Percentiles rank a stretch among this genome's conserved stretches.
phyloP scores from a whole-genome alignment of 2,888 invertebrate genomes.

The Drosophila paracracens region DNA sequence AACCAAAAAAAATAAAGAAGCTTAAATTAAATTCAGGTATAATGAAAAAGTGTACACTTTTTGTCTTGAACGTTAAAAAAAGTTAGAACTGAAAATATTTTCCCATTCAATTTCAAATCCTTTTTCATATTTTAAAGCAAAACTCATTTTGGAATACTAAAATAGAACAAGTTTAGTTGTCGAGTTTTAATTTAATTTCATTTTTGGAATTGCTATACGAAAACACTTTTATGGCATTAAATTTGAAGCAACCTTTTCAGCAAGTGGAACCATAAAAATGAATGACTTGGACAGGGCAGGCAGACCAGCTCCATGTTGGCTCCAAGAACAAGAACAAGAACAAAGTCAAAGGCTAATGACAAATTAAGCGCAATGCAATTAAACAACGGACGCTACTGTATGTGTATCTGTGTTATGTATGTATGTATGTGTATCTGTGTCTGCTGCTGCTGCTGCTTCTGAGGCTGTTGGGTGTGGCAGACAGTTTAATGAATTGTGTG shows the following conservation, averaged over 20 bases:
- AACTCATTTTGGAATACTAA: neutral
- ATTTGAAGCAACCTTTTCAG: neutral
- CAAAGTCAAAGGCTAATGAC: constrained; percentile 77
- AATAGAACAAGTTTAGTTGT: neutral
- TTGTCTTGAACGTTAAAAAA: too few species aligned
- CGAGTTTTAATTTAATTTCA: neutral
- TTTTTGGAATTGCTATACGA: neutral
- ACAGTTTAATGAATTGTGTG: constrained; percentile 53
- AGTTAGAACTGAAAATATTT: neutral
- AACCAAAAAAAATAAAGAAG: neutral
- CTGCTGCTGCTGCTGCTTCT: constrained; percentile 12
- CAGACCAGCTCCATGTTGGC: neutral
- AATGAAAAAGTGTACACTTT: neutral
- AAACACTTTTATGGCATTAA: neutral
- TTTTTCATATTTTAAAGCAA: neutral
- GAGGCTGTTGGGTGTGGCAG: constrained; percentile 47
- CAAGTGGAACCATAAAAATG: neutral
- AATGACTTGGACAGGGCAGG: neutral
- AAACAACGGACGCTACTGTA: constrained; percentile 53
- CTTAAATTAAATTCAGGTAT: neutral
- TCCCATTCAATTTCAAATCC: neutral
- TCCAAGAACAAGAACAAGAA: constrained; percentile 8
- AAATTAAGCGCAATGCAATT: constrained; percentile 77
- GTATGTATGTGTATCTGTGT: constrained; percentile 18
- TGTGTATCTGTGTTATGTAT: constrained; percentile 23